These are phyloP conservation scores for Apeltes quadracus DNA, from an alignment of 2,113 vertebrate genomes.

Conservation along the genomic window DNA sequence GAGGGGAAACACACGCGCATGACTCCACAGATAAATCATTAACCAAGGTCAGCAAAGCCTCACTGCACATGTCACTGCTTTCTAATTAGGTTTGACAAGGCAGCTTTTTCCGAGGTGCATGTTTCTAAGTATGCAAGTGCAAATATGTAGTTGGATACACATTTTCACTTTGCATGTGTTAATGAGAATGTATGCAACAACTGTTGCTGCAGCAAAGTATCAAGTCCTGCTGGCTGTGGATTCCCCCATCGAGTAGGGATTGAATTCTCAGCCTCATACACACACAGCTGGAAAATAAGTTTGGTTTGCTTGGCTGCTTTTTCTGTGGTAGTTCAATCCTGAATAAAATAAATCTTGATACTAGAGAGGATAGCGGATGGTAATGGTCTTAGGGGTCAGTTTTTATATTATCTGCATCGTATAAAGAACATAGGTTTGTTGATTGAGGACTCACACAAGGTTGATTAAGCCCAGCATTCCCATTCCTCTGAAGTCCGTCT, in stretches of 20 bases:
- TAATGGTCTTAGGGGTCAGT: background rate
- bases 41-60: background rate
- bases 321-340: background rate
- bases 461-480: slow-evolving; percentile 93
- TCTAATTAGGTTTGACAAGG: background rate
- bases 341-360: background rate
- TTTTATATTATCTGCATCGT: background rate
- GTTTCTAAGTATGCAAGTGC: background rate
- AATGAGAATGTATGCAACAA: background rate
- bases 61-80: background rate
- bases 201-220: background rate
- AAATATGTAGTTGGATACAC: background rate
- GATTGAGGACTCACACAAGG: slow-evolving; percentile 87
- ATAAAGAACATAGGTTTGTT: background rate
- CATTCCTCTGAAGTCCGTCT: slow-evolving; percentile 99
- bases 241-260: background rate
- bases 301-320: background rate
- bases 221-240: background rate
- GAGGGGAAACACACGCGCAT: background rate
- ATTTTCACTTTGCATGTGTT: background rate
- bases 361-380: background rate
- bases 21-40: slow-evolving; percentile 9
- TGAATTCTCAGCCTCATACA: background rate
- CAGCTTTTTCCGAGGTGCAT: background rate
- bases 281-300: background rate